phyloP scores from a whole-genome alignment of 1,140 invertebrate species.

The Zaprionus lachaisei region DNA sequence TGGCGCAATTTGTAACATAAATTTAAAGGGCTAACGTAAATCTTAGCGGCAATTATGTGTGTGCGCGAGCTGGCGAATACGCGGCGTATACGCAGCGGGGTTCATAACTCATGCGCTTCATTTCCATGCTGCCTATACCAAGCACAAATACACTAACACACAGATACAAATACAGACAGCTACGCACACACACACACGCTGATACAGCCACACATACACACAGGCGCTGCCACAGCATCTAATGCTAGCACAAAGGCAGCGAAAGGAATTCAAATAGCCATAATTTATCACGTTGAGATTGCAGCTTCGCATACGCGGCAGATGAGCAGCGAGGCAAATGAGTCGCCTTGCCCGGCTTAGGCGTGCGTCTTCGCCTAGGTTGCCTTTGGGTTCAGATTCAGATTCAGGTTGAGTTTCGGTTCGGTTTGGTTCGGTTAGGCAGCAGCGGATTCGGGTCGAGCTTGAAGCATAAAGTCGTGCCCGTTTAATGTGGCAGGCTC shows the following conservation, averaged over 20 bases:
- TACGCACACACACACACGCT: not conserved
- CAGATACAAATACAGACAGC: not conserved
- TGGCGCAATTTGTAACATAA: slow-evolving; percentile 73
- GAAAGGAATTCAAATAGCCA: slow-evolving; percentile 75
- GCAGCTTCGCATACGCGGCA: slow-evolving; percentile 58
- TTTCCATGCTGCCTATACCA: slow-evolving; percentile 47
- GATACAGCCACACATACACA: slow-evolving; percentile 13
- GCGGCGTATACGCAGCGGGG: slow-evolving; percentile 62
- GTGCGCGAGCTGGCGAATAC: slow-evolving; percentile 39
- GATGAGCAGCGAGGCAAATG: slow-evolving; percentile 38
- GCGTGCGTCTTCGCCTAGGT: slow-evolving; percentile 11
- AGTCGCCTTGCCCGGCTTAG: slow-evolving; percentile 20
- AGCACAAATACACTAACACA: slow-evolving; percentile 16
- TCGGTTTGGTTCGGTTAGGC: too few relatives aligned
- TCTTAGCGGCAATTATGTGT: slow-evolving; percentile 76
- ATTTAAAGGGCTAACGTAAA: slow-evolving; percentile 74
- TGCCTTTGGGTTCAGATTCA: slow-evolving; percentile 14
- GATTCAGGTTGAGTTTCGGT: slow-evolving; percentile 12
- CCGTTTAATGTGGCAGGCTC: not conserved
- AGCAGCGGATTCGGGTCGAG: not conserved
- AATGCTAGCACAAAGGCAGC: slow-evolving; percentile 16
- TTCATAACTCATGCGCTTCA: slow-evolving; percentile 73
- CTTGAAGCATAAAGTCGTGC: not conserved
- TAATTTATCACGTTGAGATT: slow-evolving; percentile 78
- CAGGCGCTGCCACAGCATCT: slow-evolving; percentile 12